Base-by-base conservation (phyloP, 2,888 invertebrate genomes). In the Tetheella fluctuosa region DNA sequence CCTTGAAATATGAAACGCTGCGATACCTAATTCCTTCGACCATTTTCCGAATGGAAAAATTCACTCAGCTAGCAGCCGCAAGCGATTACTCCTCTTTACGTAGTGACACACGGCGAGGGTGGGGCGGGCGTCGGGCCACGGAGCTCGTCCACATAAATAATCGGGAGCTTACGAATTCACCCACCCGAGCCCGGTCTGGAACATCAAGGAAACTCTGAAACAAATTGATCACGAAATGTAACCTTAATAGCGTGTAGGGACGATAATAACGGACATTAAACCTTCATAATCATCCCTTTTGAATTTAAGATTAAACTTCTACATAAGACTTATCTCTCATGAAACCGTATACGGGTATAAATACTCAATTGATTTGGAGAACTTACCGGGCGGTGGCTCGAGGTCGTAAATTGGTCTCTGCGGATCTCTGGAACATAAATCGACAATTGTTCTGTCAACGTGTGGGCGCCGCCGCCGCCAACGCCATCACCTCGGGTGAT, bases 21-120 rank as follows among this genome's bases (percentile, higher is more conserved):
- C 76, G 79, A 71, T 83, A 82, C 79, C 83, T 88, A 88, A 91
- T 89, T 89, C 85, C 81, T 88, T 82, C 67, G 80, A 79, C 84
- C 84, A 85, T 90, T 90, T 89, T 83, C 84, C 81, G 83, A 89
- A 90, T 91, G 87, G 85, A 86, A 87, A 87, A 86, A 88, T 85
- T 89, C 89, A 88, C 87, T 89, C 86, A 84, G 81, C 81, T 64
- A 76, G 77, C 82, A 84, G 80, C 88, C 86, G 79, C 85, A 79
- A 86, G 85, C 88, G 88, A 90, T 91, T 89, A 91, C 86, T 90
- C 80, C 85, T 86, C 82, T 83, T 84, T 85, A 84, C 77, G 80
- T 70, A 85, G 88, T 86, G 86, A 88, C 88, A 85, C 79, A 81
- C 78, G 72, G 78, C 63, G 79, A 78, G 77, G 71, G 76, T 78